Evolutionary conservation across 2,888 invertebrate genomes (phyloP), one percentile per base, ranked within the genome.

Genomic region (Drosophila pegasa): DNA sequence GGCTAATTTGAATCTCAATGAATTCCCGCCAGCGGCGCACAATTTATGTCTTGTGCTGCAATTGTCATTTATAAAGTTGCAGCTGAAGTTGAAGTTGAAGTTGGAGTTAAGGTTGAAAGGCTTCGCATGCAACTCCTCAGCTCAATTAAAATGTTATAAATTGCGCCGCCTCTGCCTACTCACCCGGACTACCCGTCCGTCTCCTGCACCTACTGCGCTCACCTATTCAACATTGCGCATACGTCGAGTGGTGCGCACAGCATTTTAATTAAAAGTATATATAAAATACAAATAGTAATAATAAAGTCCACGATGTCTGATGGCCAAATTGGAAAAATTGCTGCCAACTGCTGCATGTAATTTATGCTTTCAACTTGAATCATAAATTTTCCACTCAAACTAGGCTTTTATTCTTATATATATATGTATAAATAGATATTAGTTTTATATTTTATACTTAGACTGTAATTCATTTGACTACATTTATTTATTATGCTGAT

Each of bases 1-100:
- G n/a, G 20, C 56, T 67, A 68, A 73, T 69, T 80, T 75, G 62
- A 75, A 73, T 78, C 54, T 78, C 64, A 75, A 78, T 71, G 67
- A 41, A 27, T 64, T 54, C 51, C 14, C 14, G 33, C 48, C 33
- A 33, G n/a, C 48, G 14, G 20, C 48, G n/a, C 6, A 16, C 50
- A 55, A 65, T 59, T 57, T 57, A 60, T 70, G 40, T 48, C 52
- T 33, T 50, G 40, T 37, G 20, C 48, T 63, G 65, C 74, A 77
- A 74, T 64, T 77, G 74, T 74, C 63, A 75, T 72, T 76, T 63
- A 65, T 71, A 64, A 65, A 55, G 43, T n/a, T 4, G 25, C 4
- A 54, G 60, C 45, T 61, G 41, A 63, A 40, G 50, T 35, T 58
- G 43, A 65, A 61, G 10, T 5, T 38, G 38, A 64, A 56, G n/a